Percentiles rank a stretch among this genome's conserved stretches.
phyloP scores from a whole-genome alignment of 2,888 invertebrate species.

The Horisme vitalbata region DNA sequence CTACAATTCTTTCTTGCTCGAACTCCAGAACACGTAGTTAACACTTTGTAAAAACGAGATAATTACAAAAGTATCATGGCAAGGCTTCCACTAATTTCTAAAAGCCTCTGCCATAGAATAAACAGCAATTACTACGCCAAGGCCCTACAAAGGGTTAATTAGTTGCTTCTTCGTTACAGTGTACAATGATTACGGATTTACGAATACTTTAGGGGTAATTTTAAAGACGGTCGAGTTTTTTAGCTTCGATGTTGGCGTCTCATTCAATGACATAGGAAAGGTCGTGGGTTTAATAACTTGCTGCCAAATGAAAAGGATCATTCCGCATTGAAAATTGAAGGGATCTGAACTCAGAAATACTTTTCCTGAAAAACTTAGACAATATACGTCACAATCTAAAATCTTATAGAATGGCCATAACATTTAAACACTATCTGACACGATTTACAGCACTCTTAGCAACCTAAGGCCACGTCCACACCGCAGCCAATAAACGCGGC shows the following conservation, averaged over 20 bases:
- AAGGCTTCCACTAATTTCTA: conserved; percentile 30
- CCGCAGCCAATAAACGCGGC: conserved; percentile 29
- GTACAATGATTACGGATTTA: conserved; percentile 38
- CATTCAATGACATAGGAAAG: neutral
- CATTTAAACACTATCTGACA: too few species aligned
- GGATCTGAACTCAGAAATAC: too few species aligned
- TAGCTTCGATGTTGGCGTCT: neutral
- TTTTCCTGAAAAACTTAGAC: too few species aligned
- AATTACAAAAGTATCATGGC: conserved; percentile 30
- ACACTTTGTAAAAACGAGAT: conserved; percentile 30
- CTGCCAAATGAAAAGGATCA: neutral
- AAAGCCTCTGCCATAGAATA: conserved; percentile 22
- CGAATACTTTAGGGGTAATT: conserved; percentile 23
- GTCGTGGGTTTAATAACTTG: neutral
- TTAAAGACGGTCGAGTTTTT: conserved; percentile 20
- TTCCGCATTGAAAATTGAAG: too few species aligned
- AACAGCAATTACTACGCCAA: conserved; percentile 7
- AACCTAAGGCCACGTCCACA: conserved; percentile 29
- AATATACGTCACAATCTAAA: too few species aligned
- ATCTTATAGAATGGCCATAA: too few species aligned
- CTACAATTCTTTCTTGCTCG: neutral
- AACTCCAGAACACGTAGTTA: conserved; percentile 21
- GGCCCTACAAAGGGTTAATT: conserved; percentile 45
- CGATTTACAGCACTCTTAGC: conserved; percentile 1
- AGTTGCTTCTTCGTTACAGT: conserved; percentile 44